These are phyloP conservation scores for Chelonus formosanus DNA, from an alignment of 2,888 invertebrate species.

Conservation along the genomic window DNA sequence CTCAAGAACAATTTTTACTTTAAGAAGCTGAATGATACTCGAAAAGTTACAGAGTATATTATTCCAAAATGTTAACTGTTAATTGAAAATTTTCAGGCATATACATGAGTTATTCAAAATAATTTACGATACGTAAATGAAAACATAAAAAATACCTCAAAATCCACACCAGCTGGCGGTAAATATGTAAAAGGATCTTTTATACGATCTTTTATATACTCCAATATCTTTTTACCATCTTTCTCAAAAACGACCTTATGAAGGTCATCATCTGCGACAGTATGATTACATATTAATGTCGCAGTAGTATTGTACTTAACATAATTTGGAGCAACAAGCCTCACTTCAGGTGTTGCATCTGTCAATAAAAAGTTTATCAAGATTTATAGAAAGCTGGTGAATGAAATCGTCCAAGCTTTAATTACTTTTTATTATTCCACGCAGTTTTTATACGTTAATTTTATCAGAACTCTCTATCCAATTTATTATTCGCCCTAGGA, in stretches of 20 bases:
- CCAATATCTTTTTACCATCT: slow-evolving; percentile 79
- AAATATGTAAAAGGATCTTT: slow-evolving; percentile 39
- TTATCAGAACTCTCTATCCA: too few relatives aligned
- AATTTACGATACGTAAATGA: background rate
- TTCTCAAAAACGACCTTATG: slow-evolving; percentile 82
- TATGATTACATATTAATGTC: slow-evolving; percentile 78
- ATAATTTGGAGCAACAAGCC: slow-evolving; percentile 76
- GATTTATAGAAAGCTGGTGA: background rate
- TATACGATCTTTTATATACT: slow-evolving; percentile 79
- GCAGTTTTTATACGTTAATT: too few relatives aligned
- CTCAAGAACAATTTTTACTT: too few relatives aligned
- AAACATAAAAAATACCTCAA: slow-evolving; percentile 69
- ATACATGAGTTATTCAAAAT: too few relatives aligned
- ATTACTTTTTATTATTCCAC: too few relatives aligned
- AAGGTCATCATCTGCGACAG: slow-evolving; percentile 76
- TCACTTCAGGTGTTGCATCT: slow-evolving; percentile 63
- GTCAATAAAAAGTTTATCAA: slow-evolving; percentile 24
- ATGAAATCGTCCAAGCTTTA: too few relatives aligned
- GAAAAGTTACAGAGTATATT: too few relatives aligned
- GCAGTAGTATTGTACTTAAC: slow-evolving; percentile 78
- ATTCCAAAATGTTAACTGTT: too few relatives aligned
- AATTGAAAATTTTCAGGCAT: too few relatives aligned
- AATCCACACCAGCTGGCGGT: slow-evolving; percentile 70
- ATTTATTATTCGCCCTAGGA: background rate
- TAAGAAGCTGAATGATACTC: too few relatives aligned